These are phyloP conservation scores for Anodontia alba DNA, from an alignment of 2,888 invertebrate genomes.

Conservation along the genomic window DNA sequence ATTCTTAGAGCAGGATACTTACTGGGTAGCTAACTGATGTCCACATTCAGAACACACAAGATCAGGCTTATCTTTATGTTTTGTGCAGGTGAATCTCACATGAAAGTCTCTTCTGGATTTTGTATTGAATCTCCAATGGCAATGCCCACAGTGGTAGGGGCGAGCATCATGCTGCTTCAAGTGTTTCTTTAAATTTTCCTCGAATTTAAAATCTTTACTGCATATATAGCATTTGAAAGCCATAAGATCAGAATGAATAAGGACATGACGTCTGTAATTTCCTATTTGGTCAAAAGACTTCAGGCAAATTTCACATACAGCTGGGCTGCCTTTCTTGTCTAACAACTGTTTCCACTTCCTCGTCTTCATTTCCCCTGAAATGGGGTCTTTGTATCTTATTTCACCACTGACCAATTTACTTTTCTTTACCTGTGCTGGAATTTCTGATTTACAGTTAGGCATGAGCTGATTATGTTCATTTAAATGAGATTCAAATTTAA, in stretches of 20 bases:
- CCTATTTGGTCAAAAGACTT: background rate
- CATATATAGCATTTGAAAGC: background rate
- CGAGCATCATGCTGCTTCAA: slow-evolving; percentile 3
- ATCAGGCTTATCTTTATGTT: background rate
- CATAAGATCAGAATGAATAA: background rate
- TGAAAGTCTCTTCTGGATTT: background rate
- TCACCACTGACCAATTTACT: background rate
- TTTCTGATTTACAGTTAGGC: background rate
- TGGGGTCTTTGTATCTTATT: background rate
- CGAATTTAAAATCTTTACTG: background rate
- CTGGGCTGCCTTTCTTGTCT: background rate
- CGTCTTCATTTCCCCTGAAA: background rate
- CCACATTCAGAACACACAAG: background rate
- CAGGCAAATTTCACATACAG: background rate
- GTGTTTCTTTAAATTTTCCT: background rate
- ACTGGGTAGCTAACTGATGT: background rate
- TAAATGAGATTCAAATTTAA: background rate
- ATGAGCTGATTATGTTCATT: background rate
- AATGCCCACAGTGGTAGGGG: background rate
- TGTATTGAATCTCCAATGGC: background rate
- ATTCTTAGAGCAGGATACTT: no score
- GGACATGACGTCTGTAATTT: background rate
- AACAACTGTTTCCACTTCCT: background rate
- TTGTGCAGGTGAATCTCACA: background rate
- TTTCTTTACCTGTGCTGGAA: background rate